phyloP scores from a whole-genome alignment of 1,140 invertebrate genomes.

The Acromyrmex charruanus region DNA sequence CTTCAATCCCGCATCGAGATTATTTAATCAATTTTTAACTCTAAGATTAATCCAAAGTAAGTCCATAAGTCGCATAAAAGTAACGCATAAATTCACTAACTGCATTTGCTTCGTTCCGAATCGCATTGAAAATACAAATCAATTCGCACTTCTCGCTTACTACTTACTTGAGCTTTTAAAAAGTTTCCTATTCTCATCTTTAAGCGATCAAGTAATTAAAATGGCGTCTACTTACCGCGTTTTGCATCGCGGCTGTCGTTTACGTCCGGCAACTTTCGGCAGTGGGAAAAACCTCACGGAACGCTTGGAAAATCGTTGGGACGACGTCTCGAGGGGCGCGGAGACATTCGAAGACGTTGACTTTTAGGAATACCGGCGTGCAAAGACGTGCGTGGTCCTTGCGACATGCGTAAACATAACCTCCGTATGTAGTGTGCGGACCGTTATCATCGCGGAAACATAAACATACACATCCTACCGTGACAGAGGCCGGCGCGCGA shows the following conservation, averaged over 20 bases:
- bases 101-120: neutral
- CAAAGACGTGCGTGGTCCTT: constrained; percentile 46
- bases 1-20: too few relatives aligned
- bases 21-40: neutral
- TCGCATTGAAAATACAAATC: neutral
- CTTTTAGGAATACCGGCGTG: constrained; percentile 10
- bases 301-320: neutral
- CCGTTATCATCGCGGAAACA: constrained; percentile 68
- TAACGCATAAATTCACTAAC: neutral
- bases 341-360: constrained; percentile 1
- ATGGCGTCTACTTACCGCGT: neutral
- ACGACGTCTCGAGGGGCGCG: neutral
- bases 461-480: constrained; percentile 80
- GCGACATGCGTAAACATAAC: constrained; percentile 77
- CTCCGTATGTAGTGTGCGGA: constrained; percentile 64
- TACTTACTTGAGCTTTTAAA: neutral
- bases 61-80: neutral
- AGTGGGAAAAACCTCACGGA: neutral
- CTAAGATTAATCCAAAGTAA: neutral
- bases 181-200: neutral
- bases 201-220: neutral
- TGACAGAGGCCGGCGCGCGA: constrained; percentile 86
- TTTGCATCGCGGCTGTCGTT: neutral
- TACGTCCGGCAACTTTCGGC: neutral
- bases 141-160: neutral